These are phyloP conservation scores for Zeugodacus cucurbitae DNA, from an alignment of 1,140 invertebrate genomes.

Conservation along the genomic window DNA sequence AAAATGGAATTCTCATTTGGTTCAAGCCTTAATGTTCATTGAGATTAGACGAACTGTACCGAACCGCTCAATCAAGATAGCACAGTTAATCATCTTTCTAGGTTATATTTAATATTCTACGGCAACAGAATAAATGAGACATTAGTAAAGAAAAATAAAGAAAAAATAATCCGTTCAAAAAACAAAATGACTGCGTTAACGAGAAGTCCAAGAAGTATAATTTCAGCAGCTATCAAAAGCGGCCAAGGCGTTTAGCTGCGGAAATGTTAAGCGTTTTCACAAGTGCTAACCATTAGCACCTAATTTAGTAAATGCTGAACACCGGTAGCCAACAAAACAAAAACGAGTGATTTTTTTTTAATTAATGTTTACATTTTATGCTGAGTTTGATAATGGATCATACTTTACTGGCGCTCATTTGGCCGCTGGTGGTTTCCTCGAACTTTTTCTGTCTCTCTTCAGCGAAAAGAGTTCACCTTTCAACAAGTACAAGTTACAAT, in stretches of 20 bases:
- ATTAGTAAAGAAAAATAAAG: background rate
- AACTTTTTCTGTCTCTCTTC: background rate
- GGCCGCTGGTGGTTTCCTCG: background rate
- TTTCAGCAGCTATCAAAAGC: background rate
- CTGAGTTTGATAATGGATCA: background rate
- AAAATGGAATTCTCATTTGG: no score
- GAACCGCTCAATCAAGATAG: no score
- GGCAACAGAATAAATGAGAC: background rate
- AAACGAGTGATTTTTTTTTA: background rate
- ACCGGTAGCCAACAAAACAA: background rate
- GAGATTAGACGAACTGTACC: no score
- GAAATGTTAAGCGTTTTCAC: background rate
- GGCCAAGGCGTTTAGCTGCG: background rate
- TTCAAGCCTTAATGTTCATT: no score
- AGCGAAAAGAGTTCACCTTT: background rate
- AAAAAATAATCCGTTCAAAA: background rate
- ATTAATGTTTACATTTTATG: slow-evolving; percentile 4
- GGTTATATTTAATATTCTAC: no score
- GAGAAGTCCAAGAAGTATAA: background rate
- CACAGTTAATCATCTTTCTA: no score
- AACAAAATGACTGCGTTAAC: background rate
- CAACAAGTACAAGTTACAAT: background rate
- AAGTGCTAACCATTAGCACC: slow-evolving; percentile 20
- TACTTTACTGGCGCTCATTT: background rate
- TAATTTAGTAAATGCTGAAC: background rate